phyloP scores from a whole-genome alignment of 2,888 invertebrate genomes.

The Caenorhabditis becei region DNA sequence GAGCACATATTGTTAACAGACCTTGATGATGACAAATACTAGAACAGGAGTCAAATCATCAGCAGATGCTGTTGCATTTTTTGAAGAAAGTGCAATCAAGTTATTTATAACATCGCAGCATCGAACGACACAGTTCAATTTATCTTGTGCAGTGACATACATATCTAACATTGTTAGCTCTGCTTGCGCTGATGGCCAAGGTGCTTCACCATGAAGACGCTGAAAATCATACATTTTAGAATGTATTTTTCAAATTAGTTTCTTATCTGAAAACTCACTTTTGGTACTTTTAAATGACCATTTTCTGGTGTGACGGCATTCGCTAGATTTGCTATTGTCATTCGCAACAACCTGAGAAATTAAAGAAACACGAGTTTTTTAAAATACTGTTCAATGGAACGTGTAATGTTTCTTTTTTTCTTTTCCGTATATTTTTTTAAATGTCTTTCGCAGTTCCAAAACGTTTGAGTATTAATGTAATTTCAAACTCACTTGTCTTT shows the following conservation, averaged over 20 bases:
- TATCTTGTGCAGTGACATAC: conserved; percentile 85
- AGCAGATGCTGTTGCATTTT: conserved; percentile 85
- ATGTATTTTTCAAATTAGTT: neutral
- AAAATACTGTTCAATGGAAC: neutral
- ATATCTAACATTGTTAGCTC: conserved; percentile 92
- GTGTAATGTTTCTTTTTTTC: neutral
- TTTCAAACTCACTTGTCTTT: conserved; percentile 90
- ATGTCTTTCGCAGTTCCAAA: too few species aligned
- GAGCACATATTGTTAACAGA: conserved; percentile 19
- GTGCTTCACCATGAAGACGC: conserved; percentile 89
- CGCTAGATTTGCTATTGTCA: conserved; percentile 38
- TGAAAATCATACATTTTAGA: conserved; percentile 1
- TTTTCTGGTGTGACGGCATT: conserved; percentile 11
- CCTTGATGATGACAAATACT: conserved; percentile 91
- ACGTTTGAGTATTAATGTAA: too few species aligned
- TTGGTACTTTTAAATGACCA: conserved; percentile 50
- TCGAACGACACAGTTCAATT: conserved; percentile 67
- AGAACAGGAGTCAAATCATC: conserved; percentile 97
- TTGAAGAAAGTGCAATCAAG: conserved; percentile 88
- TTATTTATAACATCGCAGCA: conserved; percentile 96
- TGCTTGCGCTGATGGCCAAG: conserved; percentile 95
- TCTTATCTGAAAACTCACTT: neutral
- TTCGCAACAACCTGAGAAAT: conserved; percentile 35
- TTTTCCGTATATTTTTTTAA: too few species aligned
- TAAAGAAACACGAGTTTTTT: neutral